Conservation (phyloP, 2,888 invertebrate species). For the Augiades crinisus region DNA sequence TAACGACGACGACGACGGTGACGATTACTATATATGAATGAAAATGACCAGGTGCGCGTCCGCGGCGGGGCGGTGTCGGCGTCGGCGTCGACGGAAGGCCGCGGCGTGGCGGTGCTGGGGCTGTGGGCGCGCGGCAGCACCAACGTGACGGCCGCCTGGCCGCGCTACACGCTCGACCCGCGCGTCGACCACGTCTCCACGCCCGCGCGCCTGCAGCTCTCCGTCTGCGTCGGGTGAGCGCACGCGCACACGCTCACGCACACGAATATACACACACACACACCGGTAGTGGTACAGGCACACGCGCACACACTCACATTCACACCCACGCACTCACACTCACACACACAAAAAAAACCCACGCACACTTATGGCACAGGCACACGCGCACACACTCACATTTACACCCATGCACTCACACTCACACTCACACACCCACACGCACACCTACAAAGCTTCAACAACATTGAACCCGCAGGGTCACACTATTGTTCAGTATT, state of each 20-base stretch:
- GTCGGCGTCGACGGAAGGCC: conserved; percentile 88
- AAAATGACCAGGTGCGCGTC: background rate
- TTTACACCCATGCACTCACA: background rate
- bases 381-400: background rate
- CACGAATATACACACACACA: background rate
- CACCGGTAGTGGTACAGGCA: background rate
- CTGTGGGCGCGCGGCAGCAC: conserved; percentile 91
- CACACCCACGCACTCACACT: background rate
- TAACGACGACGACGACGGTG: too few species aligned
- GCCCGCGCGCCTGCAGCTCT: conserved; percentile 88
- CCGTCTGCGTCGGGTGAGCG: conserved; percentile 87
- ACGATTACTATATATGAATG: too few species aligned
- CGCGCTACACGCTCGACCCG: conserved; percentile 92
- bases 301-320: background rate
- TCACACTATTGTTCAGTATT: too few species aligned
- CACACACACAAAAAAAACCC: background rate
- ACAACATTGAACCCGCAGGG: too few species aligned
- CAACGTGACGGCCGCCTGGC: conserved; percentile 93
- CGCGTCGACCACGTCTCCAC: conserved; percentile 91
- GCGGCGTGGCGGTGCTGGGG: conserved; percentile 87
- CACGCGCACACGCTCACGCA: background rate
- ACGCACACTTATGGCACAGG: background rate
- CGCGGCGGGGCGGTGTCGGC: conserved; percentile 76
- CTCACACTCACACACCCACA: background rate
- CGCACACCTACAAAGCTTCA: background rate